phyloP scores from a whole-genome alignment of 2,113 vertebrate species.

The Thymallus thymallus region DNA sequence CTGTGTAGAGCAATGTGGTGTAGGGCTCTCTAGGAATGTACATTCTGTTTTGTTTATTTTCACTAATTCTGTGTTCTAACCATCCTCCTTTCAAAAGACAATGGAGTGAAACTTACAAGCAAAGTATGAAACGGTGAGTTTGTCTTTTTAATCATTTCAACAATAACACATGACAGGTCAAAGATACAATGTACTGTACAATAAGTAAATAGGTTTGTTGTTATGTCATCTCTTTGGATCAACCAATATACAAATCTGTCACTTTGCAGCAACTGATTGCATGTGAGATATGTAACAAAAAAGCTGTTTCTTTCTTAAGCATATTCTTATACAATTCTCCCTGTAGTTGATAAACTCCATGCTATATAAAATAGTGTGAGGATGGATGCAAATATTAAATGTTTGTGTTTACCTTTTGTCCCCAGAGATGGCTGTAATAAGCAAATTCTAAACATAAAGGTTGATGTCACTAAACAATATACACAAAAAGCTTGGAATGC shows the following conservation, averaged over 20 bases:
- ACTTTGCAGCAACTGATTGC: constrained; percentile 77
- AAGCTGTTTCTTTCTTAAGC: constrained; percentile 57
- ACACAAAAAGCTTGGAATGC: constrained; percentile 79
- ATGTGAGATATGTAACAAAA: constrained; percentile 68
- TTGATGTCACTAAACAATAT: constrained; percentile 71
- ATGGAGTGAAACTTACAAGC: constrained; percentile 4
- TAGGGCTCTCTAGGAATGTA: not conserved
- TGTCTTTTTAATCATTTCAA: constrained; percentile 82
- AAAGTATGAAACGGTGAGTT: constrained; percentile 71
- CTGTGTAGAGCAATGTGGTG: not conserved
- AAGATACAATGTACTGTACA: constrained; percentile 81
- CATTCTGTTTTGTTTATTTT: too few species aligned
- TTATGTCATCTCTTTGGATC: constrained; percentile 84
- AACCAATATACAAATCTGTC: constrained; percentile 82
- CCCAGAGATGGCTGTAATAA: constrained; percentile 66
- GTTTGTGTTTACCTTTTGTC: constrained; percentile 61
- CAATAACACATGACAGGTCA: constrained; percentile 80
- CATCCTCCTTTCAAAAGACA: not conserved
- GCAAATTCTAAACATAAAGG: constrained; percentile 68
- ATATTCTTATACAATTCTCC: constrained; percentile 71
- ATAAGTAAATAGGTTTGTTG: constrained; percentile 82
- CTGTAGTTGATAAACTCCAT: constrained; percentile 73
- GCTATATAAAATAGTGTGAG: constrained; percentile 73
- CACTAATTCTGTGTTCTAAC: not conserved
- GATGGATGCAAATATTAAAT: constrained; percentile 66